These are phyloP conservation scores for Dryocosmus kuriphilus DNA, from an alignment of 2,888 invertebrate species.

Conservation along the genomic window DNA sequence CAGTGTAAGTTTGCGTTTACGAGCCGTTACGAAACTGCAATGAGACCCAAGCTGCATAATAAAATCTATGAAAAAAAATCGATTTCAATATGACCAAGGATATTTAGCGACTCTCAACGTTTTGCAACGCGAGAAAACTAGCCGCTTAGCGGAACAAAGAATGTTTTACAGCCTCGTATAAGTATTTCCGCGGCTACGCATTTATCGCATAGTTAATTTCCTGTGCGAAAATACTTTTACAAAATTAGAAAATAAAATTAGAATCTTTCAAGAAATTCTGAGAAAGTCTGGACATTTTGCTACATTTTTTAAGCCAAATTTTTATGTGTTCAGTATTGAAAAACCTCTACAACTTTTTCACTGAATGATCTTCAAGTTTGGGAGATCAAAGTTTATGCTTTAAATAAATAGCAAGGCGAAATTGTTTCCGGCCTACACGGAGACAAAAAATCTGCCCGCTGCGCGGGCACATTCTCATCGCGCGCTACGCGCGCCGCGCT, in stretches of 20 bases:
- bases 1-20: slow-evolving; percentile 48
- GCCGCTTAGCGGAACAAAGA: background rate
- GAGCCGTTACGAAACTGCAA: slow-evolving; percentile 48
- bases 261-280: background rate
- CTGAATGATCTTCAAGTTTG: too few species aligned
- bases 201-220: background rate
- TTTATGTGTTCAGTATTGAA: too few species aligned
- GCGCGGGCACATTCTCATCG: too few species aligned
- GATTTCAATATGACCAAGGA: slow-evolving; percentile 3
- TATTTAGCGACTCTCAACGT: background rate
- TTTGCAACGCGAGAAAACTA: background rate
- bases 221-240: background rate
- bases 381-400: too few species aligned
- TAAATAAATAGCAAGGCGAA: too few species aligned
- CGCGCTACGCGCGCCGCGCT: too few species aligned
- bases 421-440: too few species aligned
- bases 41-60: slow-evolving; percentile 11
- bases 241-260: background rate
- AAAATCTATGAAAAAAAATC: slow-evolving; percentile 12
- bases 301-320: too few species aligned
- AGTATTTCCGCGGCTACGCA: background rate
- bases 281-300: too few species aligned
- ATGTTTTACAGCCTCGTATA: background rate
- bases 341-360: too few species aligned
- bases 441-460: too few species aligned